These are phyloP conservation scores for Palaemon carinicauda DNA, from an alignment of 1,140 invertebrate species.

Conservation along the genomic window DNA sequence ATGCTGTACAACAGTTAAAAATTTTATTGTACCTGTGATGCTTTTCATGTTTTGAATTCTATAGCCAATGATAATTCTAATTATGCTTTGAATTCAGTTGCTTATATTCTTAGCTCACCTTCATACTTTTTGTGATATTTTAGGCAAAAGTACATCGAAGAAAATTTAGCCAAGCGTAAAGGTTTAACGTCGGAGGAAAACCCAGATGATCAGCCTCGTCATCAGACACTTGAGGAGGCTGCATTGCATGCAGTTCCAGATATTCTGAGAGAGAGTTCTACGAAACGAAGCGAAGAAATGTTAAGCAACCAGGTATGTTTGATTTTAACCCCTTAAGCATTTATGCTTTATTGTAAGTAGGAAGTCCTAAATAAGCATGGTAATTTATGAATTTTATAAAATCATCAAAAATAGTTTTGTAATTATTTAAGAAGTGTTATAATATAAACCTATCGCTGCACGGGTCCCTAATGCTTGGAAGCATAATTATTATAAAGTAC, in stretches of 20 bases:
- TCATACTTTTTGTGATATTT: neutral
- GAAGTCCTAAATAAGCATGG: neutral
- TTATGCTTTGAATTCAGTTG: neutral
- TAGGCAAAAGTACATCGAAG: conserved; percentile 96
- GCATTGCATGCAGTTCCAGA: conserved; percentile 85
- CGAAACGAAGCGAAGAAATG: conserved; percentile 95
- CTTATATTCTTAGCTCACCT: neutral
- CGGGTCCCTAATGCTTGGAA: too few relatives aligned
- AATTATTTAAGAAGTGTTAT: too few relatives aligned
- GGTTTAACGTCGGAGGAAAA: conserved; percentile 68
- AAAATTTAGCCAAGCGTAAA: conserved; percentile 88
- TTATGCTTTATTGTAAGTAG: neutral
- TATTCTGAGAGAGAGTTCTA: conserved; percentile 81
- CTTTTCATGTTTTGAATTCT: neutral
- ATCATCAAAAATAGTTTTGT: too few relatives aligned
- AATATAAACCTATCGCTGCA: too few relatives aligned
- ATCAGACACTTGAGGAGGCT: conserved; percentile 86
- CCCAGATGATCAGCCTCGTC: conserved; percentile 66
- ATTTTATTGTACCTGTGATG: neutral
- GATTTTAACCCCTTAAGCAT: neutral
- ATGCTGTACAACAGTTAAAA: neutral
- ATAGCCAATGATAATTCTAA: neutral
- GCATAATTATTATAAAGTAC: too few relatives aligned
- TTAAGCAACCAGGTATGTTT: conserved; percentile 81
- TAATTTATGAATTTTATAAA: neutral